Percentiles rank a stretch among this genome's conserved stretches.
Conservation (phyloP, 53 echinoderm and acorn worm genomes). For the Echinometra lucunter region DNA sequence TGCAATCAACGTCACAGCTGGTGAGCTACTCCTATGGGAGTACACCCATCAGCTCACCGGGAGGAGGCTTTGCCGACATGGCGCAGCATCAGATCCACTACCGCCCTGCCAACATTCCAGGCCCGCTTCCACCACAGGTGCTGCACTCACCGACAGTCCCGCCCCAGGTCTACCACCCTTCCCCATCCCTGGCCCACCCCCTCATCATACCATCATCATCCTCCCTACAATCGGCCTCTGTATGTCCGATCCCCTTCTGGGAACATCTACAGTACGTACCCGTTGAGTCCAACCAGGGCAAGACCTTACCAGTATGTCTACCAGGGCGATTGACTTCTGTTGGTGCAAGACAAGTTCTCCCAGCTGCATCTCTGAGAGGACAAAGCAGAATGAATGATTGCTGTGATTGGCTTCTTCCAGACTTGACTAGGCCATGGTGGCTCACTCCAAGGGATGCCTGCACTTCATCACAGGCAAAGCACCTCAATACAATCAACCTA, state of each 20-base stretch:
- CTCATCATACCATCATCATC: slow-evolving; percentile 76
- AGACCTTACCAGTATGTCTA: slow-evolving; percentile 75
- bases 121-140: slow-evolving; percentile 79
- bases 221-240: slow-evolving; percentile 88
- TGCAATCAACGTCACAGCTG: slow-evolving; percentile 72
- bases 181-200: slow-evolving; percentile 75
- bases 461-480: background rate
- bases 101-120: slow-evolving; percentile 84
- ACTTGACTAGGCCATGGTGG: background rate
- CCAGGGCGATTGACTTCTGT: slow-evolving; percentile 70
- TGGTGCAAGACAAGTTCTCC: slow-evolving; percentile 67
- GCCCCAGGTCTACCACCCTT: slow-evolving; percentile 80
- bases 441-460: background rate
- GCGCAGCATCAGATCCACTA: slow-evolving; percentile 89
- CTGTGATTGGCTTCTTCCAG: background rate
- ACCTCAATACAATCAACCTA: slow-evolving; percentile 4
- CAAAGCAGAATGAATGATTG: background rate
- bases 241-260: slow-evolving; percentile 96
- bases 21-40: slow-evolving; percentile 81
- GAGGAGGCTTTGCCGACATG: slow-evolving; percentile 72
- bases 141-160: slow-evolving; percentile 90
- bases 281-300: slow-evolving; percentile 89
- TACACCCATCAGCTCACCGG: slow-evolving; percentile 84
- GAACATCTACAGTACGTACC: slow-evolving; percentile 96
- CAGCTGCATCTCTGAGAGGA: slow-evolving; percentile 63